Percentiles rank a stretch among this genome's conserved stretches.
These are phyloP conservation scores for Salarias fasciatus DNA, from an alignment of 2,797 vertebrate species.

Conservation along the genomic window DNA sequence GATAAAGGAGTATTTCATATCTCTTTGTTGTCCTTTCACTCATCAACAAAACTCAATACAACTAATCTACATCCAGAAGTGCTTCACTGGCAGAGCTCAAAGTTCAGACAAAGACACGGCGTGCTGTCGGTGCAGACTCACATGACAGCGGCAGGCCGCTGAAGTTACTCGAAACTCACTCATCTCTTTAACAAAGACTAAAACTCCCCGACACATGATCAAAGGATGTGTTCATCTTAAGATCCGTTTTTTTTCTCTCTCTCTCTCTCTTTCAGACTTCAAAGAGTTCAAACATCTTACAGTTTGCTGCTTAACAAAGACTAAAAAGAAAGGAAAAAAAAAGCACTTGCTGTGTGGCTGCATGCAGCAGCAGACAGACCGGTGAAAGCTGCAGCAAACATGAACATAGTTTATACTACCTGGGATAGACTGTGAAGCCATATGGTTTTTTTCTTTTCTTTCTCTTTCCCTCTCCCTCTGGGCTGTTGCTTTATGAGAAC, in stretches of 20 bases:
- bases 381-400: conserved; percentile 64
- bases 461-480: conserved; percentile 4
- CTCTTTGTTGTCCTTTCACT: conserved; percentile 64
- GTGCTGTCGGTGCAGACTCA: conserved; percentile 43
- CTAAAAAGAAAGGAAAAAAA: conserved; percentile 19
- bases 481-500: conserved; percentile 38
- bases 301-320: conserved; percentile 60
- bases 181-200: conserved; percentile 77
- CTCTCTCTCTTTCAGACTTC: conserved; percentile 71
- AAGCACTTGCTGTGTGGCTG: conserved; percentile 29
- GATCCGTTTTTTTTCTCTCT: conserved; percentile 57
- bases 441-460: conserved; percentile 6
- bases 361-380: conserved; percentile 50
- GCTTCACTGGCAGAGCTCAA: conserved; percentile 42
- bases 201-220: conserved; percentile 78
- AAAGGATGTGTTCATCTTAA: conserved; percentile 75
- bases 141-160: conserved; percentile 60
- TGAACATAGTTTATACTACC: conserved; percentile 58
- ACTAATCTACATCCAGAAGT: conserved; percentile 63
- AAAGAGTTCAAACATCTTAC: conserved; percentile 76
- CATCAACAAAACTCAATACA: conserved; percentile 39
- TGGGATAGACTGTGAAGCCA: conserved; percentile 27
- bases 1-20: conserved; percentile 62
- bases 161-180: conserved; percentile 73
- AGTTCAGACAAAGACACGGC: conserved; percentile 59